Evolutionary conservation across 2,888 invertebrate species (phyloP), one percentile per base, ranked within the genome.

Genomic region (Epistrophe grossulariae): DNA sequence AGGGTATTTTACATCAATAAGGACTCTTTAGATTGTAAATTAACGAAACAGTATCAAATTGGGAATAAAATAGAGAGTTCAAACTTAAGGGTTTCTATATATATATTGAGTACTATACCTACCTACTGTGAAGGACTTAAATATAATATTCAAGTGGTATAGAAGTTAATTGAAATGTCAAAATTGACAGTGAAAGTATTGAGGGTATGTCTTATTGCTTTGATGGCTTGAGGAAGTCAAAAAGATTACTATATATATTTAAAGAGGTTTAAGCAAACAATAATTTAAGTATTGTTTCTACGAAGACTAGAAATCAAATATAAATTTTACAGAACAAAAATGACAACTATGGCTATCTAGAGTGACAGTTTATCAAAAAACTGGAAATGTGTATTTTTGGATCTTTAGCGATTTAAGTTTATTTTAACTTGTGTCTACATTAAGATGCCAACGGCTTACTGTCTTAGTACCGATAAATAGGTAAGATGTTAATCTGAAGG

Each of bases 21-120:
- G 64, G 70, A 70, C 70, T 40, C 70, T 70, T 55, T 4, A 70
- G 40, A 70, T 55, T 70, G 40, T 40, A 19, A 70, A 70, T 70
- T 70, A 40, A 70, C 15, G 70, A 70, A 55, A 70, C 24, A 70
- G 70, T 70, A 55, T 70, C 70, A 70, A 55, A 55, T 55, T 40
- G 70, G 5, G 10, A 70, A 70, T 70, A 28, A 50, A 70, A 40
- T 40, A 52, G 45, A 38, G 28, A 55, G n/a, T 13, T 40, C 68
- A 50, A 66, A 31, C 1, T 66, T 17, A 66, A 66, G 31, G 45
- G 66, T 45, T 68, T 68, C n/a, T 31, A 24, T 15, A 13, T 52
- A 24, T 24, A 4, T n/a, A n/a, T n/a, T n/a, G n/a, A n/a, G n/a
- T n/a, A n/a, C n/a, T 9, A 8, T 17, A 15, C 9, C 15, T 17